A percentile compares a stretch with the other conserved stretches of the same genome.
phyloP scores from a whole-genome alignment of 2,888 invertebrate genomes.

The Tortricodes alternella region DNA sequence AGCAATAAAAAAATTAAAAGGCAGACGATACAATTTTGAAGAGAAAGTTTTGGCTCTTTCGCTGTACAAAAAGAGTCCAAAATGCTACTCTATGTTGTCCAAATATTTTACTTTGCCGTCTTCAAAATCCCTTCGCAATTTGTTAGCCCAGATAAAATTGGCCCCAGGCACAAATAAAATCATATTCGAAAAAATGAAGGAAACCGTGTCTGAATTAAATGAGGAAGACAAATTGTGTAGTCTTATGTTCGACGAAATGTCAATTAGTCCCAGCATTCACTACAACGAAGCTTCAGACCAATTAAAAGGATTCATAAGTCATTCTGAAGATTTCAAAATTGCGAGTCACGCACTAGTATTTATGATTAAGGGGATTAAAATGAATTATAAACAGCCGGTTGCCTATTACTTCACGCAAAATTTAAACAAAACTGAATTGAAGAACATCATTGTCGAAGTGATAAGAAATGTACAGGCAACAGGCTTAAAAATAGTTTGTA shows the following conservation, averaged over 20 bases:
- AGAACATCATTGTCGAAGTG: neutral
- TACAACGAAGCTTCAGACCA: constrained; percentile 31
- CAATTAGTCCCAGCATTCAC: constrained; percentile 29
- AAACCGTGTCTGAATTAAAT: neutral
- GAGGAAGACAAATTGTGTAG: constrained; percentile 22
- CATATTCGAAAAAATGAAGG: constrained; percentile 25
- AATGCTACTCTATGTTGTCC: constrained; percentile 4
- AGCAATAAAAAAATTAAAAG: constrained; percentile 21
- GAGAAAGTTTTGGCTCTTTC: constrained; percentile 25
- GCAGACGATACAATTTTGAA: constrained; percentile 17
- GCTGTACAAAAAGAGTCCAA: constrained; percentile 23
- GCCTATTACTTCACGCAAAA: neutral
- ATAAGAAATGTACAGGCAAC: neutral
- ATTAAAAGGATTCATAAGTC: neutral
- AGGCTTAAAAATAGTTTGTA: neutral
- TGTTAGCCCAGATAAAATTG: constrained; percentile 20
- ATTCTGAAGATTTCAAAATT: neutral
- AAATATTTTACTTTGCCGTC: constrained; percentile 21
- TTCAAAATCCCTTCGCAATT: constrained; percentile 15
- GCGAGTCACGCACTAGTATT: neutral
- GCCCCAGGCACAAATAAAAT: constrained; percentile 4
- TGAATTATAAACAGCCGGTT: neutral
- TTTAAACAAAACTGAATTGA: neutral
- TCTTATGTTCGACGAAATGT: constrained; percentile 37
- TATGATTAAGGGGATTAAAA: neutral